phyloP scores from a whole-genome alignment of 2,888 invertebrate species.

The Meteorus colon region DNA sequence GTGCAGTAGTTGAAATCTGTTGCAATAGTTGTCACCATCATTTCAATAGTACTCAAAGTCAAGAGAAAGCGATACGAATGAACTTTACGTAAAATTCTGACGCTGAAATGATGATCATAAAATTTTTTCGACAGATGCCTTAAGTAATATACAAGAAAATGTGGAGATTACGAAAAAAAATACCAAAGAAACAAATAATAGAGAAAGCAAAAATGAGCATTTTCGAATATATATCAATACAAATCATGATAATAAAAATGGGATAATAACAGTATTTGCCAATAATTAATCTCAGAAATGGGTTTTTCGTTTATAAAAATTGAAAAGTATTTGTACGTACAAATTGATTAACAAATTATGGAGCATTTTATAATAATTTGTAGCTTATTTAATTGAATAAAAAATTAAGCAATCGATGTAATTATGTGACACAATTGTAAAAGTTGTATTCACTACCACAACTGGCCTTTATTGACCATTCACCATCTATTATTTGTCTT shows the following conservation, averaged over 20 bases:
- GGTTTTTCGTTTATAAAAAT: slow-evolving; percentile 2
- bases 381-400: slow-evolving; percentile 36
- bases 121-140: slow-evolving; percentile 25
- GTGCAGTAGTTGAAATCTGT: background rate
- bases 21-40: background rate
- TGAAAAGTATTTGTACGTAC: slow-evolving; percentile 36
- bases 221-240: slow-evolving; percentile 3
- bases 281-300: slow-evolving; percentile 9
- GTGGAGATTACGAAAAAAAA: background rate
- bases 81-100: background rate
- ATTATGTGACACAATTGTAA: slow-evolving; percentile 16
- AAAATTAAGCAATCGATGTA: slow-evolving; percentile 19
- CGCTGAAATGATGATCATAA: background rate
- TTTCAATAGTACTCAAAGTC: background rate
- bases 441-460: background rate
- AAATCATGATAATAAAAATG: slow-evolving; percentile 19
- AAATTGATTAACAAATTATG: slow-evolving; percentile 23
- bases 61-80: background rate
- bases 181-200: slow-evolving; percentile 25
- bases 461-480: background rate
- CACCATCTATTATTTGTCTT: background rate
- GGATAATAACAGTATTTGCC: background rate
- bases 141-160: slow-evolving; percentile 1
- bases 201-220: background rate
- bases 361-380: slow-evolving; percentile 42